Percentiles rank a stretch among this genome's conserved stretches.
phyloP scores from a whole-genome alignment of 2,888 invertebrate genomes.

The Conus canariensis region DNA sequence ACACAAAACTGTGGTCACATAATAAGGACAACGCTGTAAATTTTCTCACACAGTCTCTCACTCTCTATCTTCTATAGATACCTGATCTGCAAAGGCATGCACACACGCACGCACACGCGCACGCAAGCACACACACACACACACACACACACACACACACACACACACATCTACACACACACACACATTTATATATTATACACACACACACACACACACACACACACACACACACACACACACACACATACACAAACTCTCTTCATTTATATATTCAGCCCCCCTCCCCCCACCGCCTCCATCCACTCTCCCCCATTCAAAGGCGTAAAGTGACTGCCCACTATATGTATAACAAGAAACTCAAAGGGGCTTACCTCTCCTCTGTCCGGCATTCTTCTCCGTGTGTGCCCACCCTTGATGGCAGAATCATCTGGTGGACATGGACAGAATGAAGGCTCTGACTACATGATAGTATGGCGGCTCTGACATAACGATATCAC shows the following conservation, averaged over 20 bases:
- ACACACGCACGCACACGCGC: too few species aligned
- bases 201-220: slow-evolving; percentile 16
- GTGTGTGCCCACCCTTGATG: background rate
- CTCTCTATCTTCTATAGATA: too few species aligned
- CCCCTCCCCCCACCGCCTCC: background rate
- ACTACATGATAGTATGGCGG: too few species aligned
- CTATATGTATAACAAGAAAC: background rate
- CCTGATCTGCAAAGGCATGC: background rate
- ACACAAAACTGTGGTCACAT: too few species aligned
- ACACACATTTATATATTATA: background rate
- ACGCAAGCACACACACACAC: too few species aligned
- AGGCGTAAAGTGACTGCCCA: too few species aligned
- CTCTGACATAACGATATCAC: too few species aligned
- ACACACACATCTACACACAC: background rate
- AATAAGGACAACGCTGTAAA: too few species aligned
- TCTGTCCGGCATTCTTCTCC: slow-evolving; percentile 30
- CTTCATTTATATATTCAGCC: background rate
- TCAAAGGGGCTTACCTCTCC: slow-evolving; percentile 23
- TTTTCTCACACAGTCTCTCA: too few species aligned
- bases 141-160: background rate
- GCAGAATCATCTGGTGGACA: background rate
- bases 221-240: slow-evolving; percentile 23
- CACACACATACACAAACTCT: background rate
- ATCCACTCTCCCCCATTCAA: too few species aligned
- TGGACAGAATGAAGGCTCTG: too few species aligned